Conservation (phyloP, 1,140 invertebrate species). For the Saccostrea cuccullata region DNA sequence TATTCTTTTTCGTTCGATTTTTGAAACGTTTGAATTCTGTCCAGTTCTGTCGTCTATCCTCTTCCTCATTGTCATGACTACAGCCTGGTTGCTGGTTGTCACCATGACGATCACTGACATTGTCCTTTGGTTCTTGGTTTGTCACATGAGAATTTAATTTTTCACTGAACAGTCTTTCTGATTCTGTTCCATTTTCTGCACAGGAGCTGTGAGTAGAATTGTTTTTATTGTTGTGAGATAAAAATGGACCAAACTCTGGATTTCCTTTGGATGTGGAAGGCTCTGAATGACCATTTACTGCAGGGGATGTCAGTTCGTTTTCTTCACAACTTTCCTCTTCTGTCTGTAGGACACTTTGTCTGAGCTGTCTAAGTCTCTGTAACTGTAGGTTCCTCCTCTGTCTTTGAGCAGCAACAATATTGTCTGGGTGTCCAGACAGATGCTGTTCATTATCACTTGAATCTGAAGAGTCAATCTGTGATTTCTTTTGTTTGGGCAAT, state of each 20-base stretch:
- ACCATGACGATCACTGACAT: not conserved
- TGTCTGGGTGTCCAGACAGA: slow-evolving; percentile 37
- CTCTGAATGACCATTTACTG: slow-evolving; percentile 24
- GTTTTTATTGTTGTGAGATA: slow-evolving; percentile 28
- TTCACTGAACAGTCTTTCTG: slow-evolving; percentile 39
- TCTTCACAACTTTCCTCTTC: slow-evolving; percentile 64
- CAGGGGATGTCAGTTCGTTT: slow-evolving; percentile 18
- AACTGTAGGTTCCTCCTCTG: slow-evolving; percentile 56
- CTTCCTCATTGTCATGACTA: slow-evolving; percentile 27
- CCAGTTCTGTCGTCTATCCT: slow-evolving; percentile 64
- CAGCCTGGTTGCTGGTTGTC: not conserved
- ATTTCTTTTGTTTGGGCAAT: slow-evolving; percentile 52
- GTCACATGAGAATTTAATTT: not conserved
- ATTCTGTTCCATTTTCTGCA: slow-evolving; percentile 2
- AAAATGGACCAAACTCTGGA: slow-evolving; percentile 57
- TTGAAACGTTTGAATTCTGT: slow-evolving; percentile 73
- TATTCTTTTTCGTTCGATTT: slow-evolving; percentile 54
- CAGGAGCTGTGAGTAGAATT: slow-evolving; percentile 38
- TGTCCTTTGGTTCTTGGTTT: not conserved
- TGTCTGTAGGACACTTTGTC: slow-evolving; percentile 61
- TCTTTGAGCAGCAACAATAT: slow-evolving; percentile 45
- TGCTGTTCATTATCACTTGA: slow-evolving; percentile 54
- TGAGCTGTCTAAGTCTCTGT: slow-evolving; percentile 65
- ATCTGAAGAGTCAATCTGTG: slow-evolving; percentile 57
- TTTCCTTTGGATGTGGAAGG: slow-evolving; percentile 30